A percentile compares a stretch with the other conserved stretches of the same genome.
Evolutionary conservation across 1,140 invertebrate genomes (phyloP).

Genomic region (Drosophila pseudoobscura): DNA sequence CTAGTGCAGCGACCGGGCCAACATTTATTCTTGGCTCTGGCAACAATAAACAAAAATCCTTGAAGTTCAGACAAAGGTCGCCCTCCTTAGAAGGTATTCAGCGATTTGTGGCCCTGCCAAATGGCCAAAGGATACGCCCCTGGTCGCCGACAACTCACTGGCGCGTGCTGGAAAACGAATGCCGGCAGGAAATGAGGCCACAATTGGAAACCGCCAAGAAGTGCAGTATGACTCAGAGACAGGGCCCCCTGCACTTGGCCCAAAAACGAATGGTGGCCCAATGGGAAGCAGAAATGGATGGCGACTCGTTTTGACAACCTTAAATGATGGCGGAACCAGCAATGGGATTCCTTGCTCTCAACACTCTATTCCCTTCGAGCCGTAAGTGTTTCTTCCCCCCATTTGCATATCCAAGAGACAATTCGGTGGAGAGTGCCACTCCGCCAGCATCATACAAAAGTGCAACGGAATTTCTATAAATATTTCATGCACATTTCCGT

Average conservation of each 20-base stretch:
- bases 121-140: conserved; percentile 1
- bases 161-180: conserved; percentile 32
- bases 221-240: conserved; percentile 13
- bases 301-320: conserved; percentile 43
- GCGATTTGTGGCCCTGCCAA: conserved; percentile 51
- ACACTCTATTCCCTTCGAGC: too few species aligned
- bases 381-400: too few species aligned
- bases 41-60: conserved; percentile 65
- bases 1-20: conserved; percentile 1
- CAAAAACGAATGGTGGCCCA: conserved; percentile 22
- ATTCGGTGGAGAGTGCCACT: not conserved
- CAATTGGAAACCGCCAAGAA: conserved; percentile 38
- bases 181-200: conserved; percentile 29
- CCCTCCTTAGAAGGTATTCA: conserved; percentile 45
- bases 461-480: conserved; percentile 3
- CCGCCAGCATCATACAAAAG: not conserved
- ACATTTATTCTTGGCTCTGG: conserved; percentile 63
- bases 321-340: conserved; percentile 1
- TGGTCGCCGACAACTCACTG: conserved; percentile 13
- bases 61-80: conserved; percentile 70
- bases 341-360: too few species aligned
- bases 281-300: conserved; percentile 28
- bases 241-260: conserved; percentile 15
- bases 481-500: not conserved
- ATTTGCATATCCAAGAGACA: not conserved